Conservation (phyloP, 2,113 vertebrate genomes). For the Reinhardtius hippoglossoides region DNA sequence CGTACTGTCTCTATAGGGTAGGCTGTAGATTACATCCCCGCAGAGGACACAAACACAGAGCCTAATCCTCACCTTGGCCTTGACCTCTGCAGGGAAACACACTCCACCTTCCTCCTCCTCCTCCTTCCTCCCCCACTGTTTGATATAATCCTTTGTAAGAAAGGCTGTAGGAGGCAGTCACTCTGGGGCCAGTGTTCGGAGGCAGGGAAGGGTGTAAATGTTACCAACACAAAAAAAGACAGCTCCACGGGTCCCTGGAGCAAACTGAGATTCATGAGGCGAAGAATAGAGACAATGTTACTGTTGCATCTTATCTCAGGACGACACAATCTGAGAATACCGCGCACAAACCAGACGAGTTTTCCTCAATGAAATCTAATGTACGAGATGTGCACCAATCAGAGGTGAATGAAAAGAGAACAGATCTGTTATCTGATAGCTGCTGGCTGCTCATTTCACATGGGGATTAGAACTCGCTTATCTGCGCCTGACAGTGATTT, state of each 20-base stretch:
- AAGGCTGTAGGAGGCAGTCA: slow-evolving; percentile 72
- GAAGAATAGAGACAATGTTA: slow-evolving; percentile 28
- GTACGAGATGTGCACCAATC: background rate
- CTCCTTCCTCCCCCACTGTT: slow-evolving; percentile 31
- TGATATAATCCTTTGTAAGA: slow-evolving; percentile 71
- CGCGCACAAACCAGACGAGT: background rate
- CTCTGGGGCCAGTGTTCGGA: slow-evolving; percentile 65
- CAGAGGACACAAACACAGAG: slow-evolving; percentile 52
- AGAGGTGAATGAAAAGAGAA: background rate
- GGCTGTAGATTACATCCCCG: slow-evolving; percentile 54
- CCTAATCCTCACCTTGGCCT: slow-evolving; percentile 68
- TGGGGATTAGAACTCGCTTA: background rate
- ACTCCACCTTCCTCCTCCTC: slow-evolving; percentile 16
- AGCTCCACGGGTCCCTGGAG: slow-evolving; percentile 19
- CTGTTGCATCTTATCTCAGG: slow-evolving; percentile 26
- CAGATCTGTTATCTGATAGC: background rate
- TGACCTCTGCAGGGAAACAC: slow-evolving; percentile 58
- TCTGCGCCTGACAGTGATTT: background rate
- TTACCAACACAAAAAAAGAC: slow-evolving; percentile 33
- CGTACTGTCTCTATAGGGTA: slow-evolving; percentile 32
- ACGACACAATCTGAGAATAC: background rate
- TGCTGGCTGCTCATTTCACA: background rate
- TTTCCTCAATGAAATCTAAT: background rate
- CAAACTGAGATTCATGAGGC: slow-evolving; percentile 35
- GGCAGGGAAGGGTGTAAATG: slow-evolving; percentile 51